Base-by-base conservation (phyloP, 2,113 vertebrate species). In the Pyrgilauda ruficollis region DNA sequence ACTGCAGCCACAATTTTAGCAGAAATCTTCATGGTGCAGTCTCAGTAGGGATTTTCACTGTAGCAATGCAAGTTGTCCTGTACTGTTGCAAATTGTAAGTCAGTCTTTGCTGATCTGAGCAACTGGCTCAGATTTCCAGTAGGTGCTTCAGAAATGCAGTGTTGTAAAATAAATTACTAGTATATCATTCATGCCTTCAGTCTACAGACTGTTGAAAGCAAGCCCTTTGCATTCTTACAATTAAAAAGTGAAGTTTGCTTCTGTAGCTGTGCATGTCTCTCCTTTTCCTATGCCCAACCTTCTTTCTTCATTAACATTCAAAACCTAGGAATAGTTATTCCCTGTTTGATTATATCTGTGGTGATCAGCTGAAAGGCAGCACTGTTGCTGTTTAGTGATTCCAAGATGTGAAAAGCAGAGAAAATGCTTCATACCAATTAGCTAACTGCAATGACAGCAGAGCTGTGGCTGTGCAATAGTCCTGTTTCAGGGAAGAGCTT, bases 261-360 rank as follows among this genome's bases (percentile, higher is more conserved):
- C 78, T 92, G 76, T 91, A 90, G 33, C 39, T 66, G 1, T 72
- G 16, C 12, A 3, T 90, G 44, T 83, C n/a, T 27, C 39, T 87
- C 19, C n/a, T 56, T 84, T 80, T 62, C 62, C 27, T 80, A 6
- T 74, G 50, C 59, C 15, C 30, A 91, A 31, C 21, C 27, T 83
- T 39, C 84, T 89, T 94, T 72, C 80, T 94, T 95, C 55, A 82
- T 96, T 89, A 95, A 56, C 24, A 85, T 82, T 87, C 80, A 81
- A 77, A 77, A 55, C 58, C 75, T 49, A 87, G 37, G 31, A 84
- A 47, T 80, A 76, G 58, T 82, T 82, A 82, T 84, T 86, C 74
- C 64, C 64, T 50, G 23, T 84, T 94, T 82, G 50, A 88, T 47
- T 81, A 6, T 61, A 27, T 67, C 55, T n/a, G 75, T 87, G 50